These are phyloP conservation scores for Scaptomyza flava DNA, from an alignment of 2,888 invertebrate species.

Conservation along the genomic window DNA sequence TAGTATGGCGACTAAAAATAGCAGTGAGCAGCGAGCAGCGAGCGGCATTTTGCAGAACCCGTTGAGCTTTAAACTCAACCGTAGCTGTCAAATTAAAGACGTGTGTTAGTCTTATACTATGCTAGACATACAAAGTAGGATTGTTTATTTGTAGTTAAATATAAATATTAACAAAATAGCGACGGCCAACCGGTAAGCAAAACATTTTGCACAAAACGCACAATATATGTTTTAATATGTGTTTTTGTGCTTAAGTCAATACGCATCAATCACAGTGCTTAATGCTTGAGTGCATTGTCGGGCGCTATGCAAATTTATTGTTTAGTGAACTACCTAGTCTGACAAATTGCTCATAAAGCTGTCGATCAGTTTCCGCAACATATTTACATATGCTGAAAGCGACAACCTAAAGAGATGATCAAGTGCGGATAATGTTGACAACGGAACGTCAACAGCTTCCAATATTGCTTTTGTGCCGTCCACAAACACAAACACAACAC, in stretches of 20 bases:
- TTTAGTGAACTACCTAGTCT: constrained; percentile 69
- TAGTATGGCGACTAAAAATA: constrained; percentile 69
- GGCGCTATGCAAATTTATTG: constrained; percentile 69
- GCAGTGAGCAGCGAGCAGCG: constrained; percentile 60
- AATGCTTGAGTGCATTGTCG: constrained; percentile 29
- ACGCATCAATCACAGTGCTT: constrained; percentile 61
- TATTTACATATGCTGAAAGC: constrained; percentile 47
- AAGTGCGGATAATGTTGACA: constrained; percentile 67
- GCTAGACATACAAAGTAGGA: constrained; percentile 42
- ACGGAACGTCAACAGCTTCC: constrained; percentile 76
- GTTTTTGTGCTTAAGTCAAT: constrained; percentile 46
- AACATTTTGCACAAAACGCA: constrained; percentile 29
- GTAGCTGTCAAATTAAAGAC: constrained; percentile 73
- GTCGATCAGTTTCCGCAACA: constrained; percentile 77
- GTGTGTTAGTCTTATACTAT: constrained; percentile 63
- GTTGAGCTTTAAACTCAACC: constrained; percentile 53
- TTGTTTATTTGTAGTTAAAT: constrained; percentile 50
- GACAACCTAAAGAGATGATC: constrained; percentile 13
- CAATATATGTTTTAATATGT: constrained; percentile 1
- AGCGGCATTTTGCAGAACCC: constrained; percentile 44
- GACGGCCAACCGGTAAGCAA: constrained; percentile 62
- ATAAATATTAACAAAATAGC: constrained; percentile 42
- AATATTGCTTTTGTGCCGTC: constrained; percentile 33
- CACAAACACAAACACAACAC: too few relatives aligned
- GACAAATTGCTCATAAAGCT: constrained; percentile 81